Evolutionary conservation across 2,113 vertebrate genomes (phyloP).

Genomic region (Percopsis transmontana): DNA sequence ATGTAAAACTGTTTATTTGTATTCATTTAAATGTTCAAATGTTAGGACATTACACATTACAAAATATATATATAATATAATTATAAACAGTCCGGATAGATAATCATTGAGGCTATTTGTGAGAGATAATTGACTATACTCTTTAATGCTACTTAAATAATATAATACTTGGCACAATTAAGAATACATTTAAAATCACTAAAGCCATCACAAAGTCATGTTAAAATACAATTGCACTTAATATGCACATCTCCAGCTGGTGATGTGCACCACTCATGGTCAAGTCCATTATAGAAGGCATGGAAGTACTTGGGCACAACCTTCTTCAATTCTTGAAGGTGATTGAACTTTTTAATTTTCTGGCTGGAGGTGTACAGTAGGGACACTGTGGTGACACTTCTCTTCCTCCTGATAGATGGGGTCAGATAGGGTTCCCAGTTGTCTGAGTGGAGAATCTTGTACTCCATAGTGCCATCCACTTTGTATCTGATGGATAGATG

Average conservation of each 20-base stretch:
- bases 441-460: constrained; percentile 1
- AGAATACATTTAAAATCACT: too few relatives aligned
- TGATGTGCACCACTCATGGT: constrained; percentile 1
- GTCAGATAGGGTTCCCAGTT: background rate
- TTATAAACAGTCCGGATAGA: background rate
- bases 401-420: background rate
- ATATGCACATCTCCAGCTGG: background rate
- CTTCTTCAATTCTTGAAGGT: constrained; percentile 10
- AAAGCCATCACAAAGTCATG: too few relatives aligned
- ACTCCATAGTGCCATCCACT: constrained; percentile 10
- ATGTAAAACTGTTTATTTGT: too few relatives aligned
- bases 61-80: background rate
- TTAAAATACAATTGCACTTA: too few relatives aligned
- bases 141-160: too few relatives aligned
- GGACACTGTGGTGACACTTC: constrained; percentile 2
- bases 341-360: constrained; percentile 8
- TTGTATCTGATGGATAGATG: constrained; percentile 9
- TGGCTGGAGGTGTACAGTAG: constrained; percentile 8
- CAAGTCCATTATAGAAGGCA: background rate
- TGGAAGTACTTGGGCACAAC: constrained; percentile 7
- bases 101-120: too few relatives aligned
- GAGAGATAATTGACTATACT: too few relatives aligned
- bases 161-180: too few relatives aligned
- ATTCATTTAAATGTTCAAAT: too few relatives aligned
- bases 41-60: background rate